Evolutionary conservation across 2,888 invertebrate species (phyloP).

Genomic region (Folsomia candida): DNA sequence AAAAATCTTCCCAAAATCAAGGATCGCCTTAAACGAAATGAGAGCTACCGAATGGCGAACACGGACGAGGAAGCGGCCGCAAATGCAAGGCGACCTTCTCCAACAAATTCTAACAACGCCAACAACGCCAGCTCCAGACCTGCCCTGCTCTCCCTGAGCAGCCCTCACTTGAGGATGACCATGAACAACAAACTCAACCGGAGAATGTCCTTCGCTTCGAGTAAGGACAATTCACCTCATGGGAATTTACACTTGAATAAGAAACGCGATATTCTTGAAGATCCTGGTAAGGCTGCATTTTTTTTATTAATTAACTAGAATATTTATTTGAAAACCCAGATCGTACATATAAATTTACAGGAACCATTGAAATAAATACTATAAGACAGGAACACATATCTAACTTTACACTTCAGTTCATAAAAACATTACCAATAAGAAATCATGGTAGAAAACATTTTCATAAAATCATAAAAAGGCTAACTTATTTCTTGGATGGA

Average conservation of each 20-base stretch:
- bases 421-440: too few species aligned
- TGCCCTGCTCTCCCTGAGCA: not conserved
- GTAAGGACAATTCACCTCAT: constrained; percentile 11
- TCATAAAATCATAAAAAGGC: too few species aligned
- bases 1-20: constrained; percentile 50
- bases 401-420: too few species aligned
- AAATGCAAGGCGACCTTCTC: not conserved
- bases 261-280: constrained; percentile 49
- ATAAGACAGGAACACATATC: too few species aligned
- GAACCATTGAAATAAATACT: too few species aligned
- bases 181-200: not conserved
- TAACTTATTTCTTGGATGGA: too few species aligned
- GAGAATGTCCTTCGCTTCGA: constrained; percentile 15
- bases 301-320: too few species aligned
- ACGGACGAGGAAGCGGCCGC: constrained; percentile 29
- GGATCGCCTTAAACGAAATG: constrained; percentile 49
- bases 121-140: not conserved
- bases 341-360: too few species aligned
- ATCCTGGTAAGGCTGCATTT: too few species aligned
- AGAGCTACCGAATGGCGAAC: constrained; percentile 51
- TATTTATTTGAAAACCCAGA: too few species aligned
- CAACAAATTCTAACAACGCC: not conserved
- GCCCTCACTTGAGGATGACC: not conserved
- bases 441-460: too few species aligned
- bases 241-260: constrained; percentile 37